Conservation (phyloP, 2,888 invertebrate species). For the Periphyllus acericola region DNA sequence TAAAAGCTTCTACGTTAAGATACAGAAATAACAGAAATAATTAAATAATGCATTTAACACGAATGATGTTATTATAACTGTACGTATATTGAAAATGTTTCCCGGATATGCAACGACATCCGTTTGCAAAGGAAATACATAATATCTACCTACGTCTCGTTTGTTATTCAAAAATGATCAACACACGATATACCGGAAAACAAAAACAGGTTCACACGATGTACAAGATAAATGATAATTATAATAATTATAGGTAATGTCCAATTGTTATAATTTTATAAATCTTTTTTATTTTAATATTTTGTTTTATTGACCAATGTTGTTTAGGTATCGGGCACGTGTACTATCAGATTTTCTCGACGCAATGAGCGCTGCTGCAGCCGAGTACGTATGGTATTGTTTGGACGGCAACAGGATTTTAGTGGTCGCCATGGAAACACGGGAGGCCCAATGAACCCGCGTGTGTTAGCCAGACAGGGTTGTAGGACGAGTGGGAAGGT, state of each 20-base stretch:
- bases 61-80: slow-evolving; percentile 3
- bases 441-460: slow-evolving; percentile 57
- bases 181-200: background rate
- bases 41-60: background rate
- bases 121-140: slow-evolving; percentile 42
- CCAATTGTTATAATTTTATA: background rate
- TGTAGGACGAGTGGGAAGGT: slow-evolving; percentile 16
- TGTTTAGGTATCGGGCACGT: slow-evolving; percentile 16
- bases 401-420: slow-evolving; percentile 61
- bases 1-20: background rate
- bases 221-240: background rate
- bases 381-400: slow-evolving; percentile 17
- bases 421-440: slow-evolving; percentile 43
- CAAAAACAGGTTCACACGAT: slow-evolving; percentile 16
- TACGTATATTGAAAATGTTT: slow-evolving; percentile 19
- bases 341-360: background rate
- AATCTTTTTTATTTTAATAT: background rate
- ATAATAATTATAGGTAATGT: background rate
- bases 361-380: background rate
- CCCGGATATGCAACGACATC: slow-evolving; percentile 45
- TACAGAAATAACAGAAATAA: background rate
- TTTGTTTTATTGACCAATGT: background rate
- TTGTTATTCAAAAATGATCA: background rate
- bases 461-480: slow-evolving; percentile 41
- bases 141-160: background rate